Conservation (phyloP, 2,888 invertebrate genomes). For the Acrobasis consociella region DNA sequence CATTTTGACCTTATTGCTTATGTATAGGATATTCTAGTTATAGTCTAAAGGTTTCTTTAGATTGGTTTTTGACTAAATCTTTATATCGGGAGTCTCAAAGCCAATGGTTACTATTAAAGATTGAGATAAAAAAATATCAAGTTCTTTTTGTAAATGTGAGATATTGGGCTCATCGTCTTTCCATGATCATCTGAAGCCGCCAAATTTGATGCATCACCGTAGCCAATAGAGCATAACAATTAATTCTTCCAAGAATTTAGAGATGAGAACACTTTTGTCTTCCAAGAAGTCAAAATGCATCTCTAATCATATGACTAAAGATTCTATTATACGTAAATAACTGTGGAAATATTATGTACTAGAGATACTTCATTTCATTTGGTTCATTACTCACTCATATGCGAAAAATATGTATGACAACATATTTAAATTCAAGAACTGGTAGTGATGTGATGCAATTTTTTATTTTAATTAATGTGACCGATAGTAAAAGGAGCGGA, state of each 20-base stretch:
- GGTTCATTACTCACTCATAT: not conserved
- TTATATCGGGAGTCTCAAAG: too few relatives aligned
- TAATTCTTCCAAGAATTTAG: not conserved
- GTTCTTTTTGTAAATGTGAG: conserved; percentile 31
- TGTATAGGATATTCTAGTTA: too few relatives aligned
- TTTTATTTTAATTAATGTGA: not conserved
- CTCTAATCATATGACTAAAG: conserved; percentile 2
- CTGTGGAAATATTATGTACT: too few relatives aligned
- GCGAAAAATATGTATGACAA: not conserved
- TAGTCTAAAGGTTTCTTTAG: too few relatives aligned
- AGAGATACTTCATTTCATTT: too few relatives aligned
- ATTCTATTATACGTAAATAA: not conserved
- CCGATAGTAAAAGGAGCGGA: not conserved
- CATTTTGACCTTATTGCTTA: too few relatives aligned
- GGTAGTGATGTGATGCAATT: not conserved
- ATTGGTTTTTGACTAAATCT: too few relatives aligned
- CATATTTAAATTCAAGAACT: not conserved
- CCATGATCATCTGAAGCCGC: conserved; percentile 34
- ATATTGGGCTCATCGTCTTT: conserved; percentile 41
- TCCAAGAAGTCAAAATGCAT: not conserved
- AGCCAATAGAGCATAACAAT: conserved; percentile 19
- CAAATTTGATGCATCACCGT: conserved; percentile 14
- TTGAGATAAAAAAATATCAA: too few relatives aligned
- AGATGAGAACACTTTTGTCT: conserved; percentile 1
- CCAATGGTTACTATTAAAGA: too few relatives aligned